Evolutionary conservation across 1,140 invertebrate genomes (phyloP), one percentile per base, ranked within the genome.

Genomic region (Chironomus striatipennis): DNA sequence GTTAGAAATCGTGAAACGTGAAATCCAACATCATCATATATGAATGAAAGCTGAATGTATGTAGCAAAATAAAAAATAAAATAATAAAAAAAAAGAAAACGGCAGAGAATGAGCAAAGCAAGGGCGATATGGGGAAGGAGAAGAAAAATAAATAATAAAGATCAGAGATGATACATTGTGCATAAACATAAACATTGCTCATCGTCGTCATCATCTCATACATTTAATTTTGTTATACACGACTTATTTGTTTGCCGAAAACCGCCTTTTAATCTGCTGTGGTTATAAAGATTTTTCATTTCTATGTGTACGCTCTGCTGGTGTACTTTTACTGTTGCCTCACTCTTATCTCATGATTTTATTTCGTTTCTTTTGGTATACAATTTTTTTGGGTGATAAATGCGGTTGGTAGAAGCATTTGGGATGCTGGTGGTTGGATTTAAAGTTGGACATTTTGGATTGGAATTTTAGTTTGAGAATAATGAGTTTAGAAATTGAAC

Each of bases 111-210:
- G 24, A 34, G 24, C 24, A 34, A 5, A 34, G 5, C 24, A 34
- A n/a, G 24, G 24, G 24, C 24, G 24, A 34, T 2, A 34, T 34
- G 24, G 24, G 5, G 24, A n/a, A n/a, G 8, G 43, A 8, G 43
- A 8, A 9, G n/a, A 57, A 57, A 57, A 57, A 57, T 57, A 57
- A 57, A 57, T 57, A 57, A 57, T 57, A 57, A 57, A 57, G 47
- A 57, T 57, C 47, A 57, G 47, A 57, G 47, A 57, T 57, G 47
- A 57, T 57, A 57, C 47, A 57, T 57, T 57, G 47, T 57, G 47
- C 47, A 57, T 57, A 57, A 57, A 57, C 47, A 57, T 57, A 57
- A 57, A 57, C n/a, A 57, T 57, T 57, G 47, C 47, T 57, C 47
- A 57, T 57, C 47, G 47, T 57, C 12, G 47, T 34, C 24, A 34